Evolutionary conservation across 1,140 invertebrate species (phyloP), one percentile per base, ranked within the genome.

Genomic region (Drosophila fuyamai): DNA sequence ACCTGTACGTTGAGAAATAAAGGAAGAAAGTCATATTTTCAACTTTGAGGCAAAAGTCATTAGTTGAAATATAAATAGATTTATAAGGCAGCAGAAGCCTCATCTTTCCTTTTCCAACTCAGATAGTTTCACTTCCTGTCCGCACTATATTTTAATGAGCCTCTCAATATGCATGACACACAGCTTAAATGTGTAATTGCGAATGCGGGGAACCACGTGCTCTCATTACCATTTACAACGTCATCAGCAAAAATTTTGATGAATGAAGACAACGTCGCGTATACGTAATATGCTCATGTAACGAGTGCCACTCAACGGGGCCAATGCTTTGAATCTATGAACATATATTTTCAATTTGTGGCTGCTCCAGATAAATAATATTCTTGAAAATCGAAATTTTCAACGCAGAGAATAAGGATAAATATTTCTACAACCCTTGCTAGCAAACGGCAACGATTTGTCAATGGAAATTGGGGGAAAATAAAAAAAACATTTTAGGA

Each of bases 161-260:
- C 84, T 78, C 80, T 88, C 76, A 89, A 88, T 88, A 89, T 88
- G 84, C 84, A 88, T 74, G 80, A 89, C 84, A 88, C 84, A 88
- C 44, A 76, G 79, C 79, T 82, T 86, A 79, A 86, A 88, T 86
- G 83, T 86, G 83, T 82, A 86, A 86, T 86, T 86, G 81, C 72
- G 54, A 65, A 55, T 50, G 66, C 12, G 44, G 41, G 16, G 47
- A 32, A 50, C 66, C 75, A 86, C 82, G 84, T 88, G 76, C 79
- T 61, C 63, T 51, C 60, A 79, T 76, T 65, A 72, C 32, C 50
- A 78, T 32, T 29, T 16, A 56, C 27, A 60, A 14, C 48, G 66
- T 43, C 79, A 62, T 53, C 70, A 65, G 62, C 66, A 43, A 76
- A 63, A 57, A 59, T 70, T 40, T 70, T 54, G 62, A 51, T 47